phyloP scores from a whole-genome alignment of 1,140 invertebrate species.

The Hormaphis cornu region DNA sequence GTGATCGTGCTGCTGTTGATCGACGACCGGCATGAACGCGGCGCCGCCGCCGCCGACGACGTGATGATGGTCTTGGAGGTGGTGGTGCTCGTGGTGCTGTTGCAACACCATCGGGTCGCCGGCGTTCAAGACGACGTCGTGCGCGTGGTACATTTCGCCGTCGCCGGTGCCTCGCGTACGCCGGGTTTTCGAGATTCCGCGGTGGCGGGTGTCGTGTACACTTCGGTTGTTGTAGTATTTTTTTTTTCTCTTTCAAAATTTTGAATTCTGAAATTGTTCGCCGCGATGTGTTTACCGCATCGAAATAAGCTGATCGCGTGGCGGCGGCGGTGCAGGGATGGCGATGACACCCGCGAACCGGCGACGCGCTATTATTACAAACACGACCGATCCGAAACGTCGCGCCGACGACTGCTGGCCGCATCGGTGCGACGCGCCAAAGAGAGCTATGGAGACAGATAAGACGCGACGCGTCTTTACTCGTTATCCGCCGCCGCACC shows the following conservation, averaged over 20 bases:
- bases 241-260: too few species aligned
- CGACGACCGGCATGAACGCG: constrained; percentile 8
- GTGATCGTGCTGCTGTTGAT: neutral
- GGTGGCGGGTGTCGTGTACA: neutral
- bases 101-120: constrained; percentile 20
- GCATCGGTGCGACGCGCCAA: too few species aligned
- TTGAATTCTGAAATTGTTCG: too few species aligned
- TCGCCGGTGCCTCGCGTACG: neutral
- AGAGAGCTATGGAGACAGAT: neutral
- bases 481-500: too few species aligned
- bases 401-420: too few species aligned
- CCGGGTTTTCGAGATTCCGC: neutral
- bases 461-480: too few species aligned
- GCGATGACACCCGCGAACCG: neutral
- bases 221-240: too few species aligned
- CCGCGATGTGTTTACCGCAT: too few species aligned
- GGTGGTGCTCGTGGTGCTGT: neutral
- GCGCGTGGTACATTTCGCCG: constrained; percentile 12
- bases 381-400: neutral
- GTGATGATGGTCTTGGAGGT: neutral
- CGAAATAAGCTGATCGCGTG: too few species aligned
- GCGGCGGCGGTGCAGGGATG: neutral
- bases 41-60: neutral
- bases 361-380: neutral
- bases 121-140: neutral